Evolutionary conservation across 2,113 vertebrate genomes (phyloP), one percentile per base, ranked within the genome.

Genomic region (Rostratula benghalensis): DNA sequence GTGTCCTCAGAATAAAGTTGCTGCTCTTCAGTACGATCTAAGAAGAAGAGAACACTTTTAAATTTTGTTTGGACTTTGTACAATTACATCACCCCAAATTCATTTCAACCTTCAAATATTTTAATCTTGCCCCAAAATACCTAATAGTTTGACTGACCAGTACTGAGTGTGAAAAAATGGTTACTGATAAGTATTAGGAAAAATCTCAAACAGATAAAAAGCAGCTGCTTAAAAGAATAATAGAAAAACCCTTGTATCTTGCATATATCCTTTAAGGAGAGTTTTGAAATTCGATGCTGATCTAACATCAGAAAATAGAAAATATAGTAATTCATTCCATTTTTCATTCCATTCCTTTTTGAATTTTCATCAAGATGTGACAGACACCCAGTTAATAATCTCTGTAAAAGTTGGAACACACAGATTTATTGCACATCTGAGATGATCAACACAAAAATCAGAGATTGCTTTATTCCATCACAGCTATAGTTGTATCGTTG

Each of bases 41-140:
- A 59, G 61, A 67, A 33, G 30, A 37, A 83, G 22, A 57, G 48
- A 87, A 31, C 41, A 67, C 53, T 9, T 88, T 68, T 79, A 37
- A 80, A 7, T 65, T 94, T 76, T 92, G 93, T 27, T 94, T 89
- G 87, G 84, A 87, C 54, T 87, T 45, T 56, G 73, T 30, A 89
- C 10, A 87, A 33, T 80, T 86, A 75, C 37, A 85, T 28, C 87
- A 93, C 51, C 54, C 64, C n/a, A 63, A 79, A 60, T 73, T 64
- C 63, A 64, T 30, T 61, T 94, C 92, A 94, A 48, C 11, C 74
- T 76, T 48, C 17, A 50, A 88, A 33, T 22, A 74, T 51, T 79
- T 88, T 41, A 90, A 78, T 56, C 79, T 54, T 90, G 64, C 59
- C 61, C 92, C 9, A 81, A 79, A 90, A 39, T 14, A 64, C 30